Percentiles rank a stretch among this genome's conserved stretches.
phyloP scores from a whole-genome alignment of 2,113 vertebrate species.

The Poeciliopsis retropinna region DNA sequence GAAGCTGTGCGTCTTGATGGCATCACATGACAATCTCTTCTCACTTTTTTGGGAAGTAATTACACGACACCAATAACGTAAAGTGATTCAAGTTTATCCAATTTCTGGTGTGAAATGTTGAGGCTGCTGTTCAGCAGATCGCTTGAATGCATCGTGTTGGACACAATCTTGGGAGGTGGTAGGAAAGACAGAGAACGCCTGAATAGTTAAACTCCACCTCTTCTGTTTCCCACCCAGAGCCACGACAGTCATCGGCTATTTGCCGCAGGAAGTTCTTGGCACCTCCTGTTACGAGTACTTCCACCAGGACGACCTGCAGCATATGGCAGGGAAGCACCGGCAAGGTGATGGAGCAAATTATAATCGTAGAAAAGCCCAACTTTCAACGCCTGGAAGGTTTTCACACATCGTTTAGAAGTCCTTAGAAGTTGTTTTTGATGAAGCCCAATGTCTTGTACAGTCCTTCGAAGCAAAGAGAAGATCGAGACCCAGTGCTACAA shows the following conservation, averaged over 20 bases:
- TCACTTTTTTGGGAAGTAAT: slow-evolving; percentile 60
- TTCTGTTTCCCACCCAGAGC: slow-evolving; percentile 72
- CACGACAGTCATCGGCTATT: slow-evolving; percentile 86
- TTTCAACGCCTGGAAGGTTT: neutral
- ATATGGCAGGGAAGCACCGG: slow-evolving; percentile 90
- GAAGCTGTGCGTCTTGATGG: slow-evolving; percentile 60
- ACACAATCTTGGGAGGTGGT: neutral
- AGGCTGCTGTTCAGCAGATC: neutral
- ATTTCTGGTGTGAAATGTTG: slow-evolving; percentile 9
- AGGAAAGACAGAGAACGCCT: neutral
- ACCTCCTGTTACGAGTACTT: slow-evolving; percentile 94
- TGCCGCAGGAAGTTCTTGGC: slow-evolving; percentile 90
- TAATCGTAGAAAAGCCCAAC: neutral
- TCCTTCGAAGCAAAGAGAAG: slow-evolving; percentile 88
- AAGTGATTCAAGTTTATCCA: slow-evolving; percentile 32
- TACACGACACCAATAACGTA: slow-evolving; percentile 56
- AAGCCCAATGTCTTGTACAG: slow-evolving; percentile 65
- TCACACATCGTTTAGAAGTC: neutral
- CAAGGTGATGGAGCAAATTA: slow-evolving; percentile 80
- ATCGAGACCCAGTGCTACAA: slow-evolving; percentile 87
- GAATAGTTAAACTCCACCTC: neutral
- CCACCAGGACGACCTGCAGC: slow-evolving; percentile 89
- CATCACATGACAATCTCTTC: slow-evolving; percentile 56
- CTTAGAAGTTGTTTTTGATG: neutral
- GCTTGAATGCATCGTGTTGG: neutral